Evolutionary conservation across 2,888 invertebrate genomes (phyloP), one percentile per base, ranked within the genome.

Genomic region (Megalurothrips usitatus): DNA sequence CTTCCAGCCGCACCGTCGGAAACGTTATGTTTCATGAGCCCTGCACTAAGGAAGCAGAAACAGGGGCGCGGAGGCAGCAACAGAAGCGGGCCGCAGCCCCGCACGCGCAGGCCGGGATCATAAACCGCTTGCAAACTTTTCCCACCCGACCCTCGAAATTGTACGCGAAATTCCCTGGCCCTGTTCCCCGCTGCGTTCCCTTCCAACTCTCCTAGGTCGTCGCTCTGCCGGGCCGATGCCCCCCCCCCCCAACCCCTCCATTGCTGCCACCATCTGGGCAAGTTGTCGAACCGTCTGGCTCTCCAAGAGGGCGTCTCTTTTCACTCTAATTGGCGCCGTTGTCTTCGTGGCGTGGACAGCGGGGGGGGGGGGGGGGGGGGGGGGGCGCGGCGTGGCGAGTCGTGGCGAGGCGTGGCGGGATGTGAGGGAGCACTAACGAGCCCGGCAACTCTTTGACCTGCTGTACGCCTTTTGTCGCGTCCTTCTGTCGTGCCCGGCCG

Each of bases 111-210:
- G n/a, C n/a, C 68, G 10, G 68, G 68, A 75, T 75, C 68, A 23
- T 75, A 75, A 75, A 75, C 68, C 68, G 68, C 68, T 75, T 75
- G 10, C 11, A 26, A 75, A 75, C 68, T 75, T 75, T 75, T 26
- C 12, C 8, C 1, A 9, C 68, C 68, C n/a, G n/a, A n/a, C n/a
- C 8, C 68, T 43, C 68, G 26, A 75, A 75, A 75, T 75, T 75
- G n/a, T n/a, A 75, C 23, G n/a, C 23, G 23, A 75, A 75, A 75
- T 75, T 26, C 26, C 9, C 68, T 26, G 11, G 12, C 26, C 23
- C 68, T 75, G 1, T 17, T 17, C 34, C 3, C 23, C 26, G n/a
- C 68, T 23, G 26, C 34, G 58, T 6, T 11, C 68, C 68, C 68
- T 68, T 23, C 23, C 68, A 23, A 26, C 26, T 26, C 68, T 75